Percentiles rank a stretch among this genome's conserved stretches.
These are phyloP conservation scores for Cydia amplana DNA, from an alignment of 1,140 invertebrate species.

Conservation along the genomic window DNA sequence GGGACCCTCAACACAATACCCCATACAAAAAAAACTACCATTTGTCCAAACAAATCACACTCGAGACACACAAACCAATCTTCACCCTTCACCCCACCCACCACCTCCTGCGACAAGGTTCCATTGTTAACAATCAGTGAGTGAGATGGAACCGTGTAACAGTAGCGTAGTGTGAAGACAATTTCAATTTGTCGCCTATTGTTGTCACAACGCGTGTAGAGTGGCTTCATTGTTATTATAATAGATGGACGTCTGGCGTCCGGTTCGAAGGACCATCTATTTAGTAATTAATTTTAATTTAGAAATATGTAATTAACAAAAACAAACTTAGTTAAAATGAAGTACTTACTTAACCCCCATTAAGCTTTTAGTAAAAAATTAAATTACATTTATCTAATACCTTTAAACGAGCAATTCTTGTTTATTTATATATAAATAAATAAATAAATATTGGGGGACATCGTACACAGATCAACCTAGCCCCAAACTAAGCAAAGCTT, in stretches of 20 bases:
- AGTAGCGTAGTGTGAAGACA: background rate
- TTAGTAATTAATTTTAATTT: background rate
- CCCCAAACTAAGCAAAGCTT: too few relatives aligned
- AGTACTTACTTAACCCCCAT: too few relatives aligned
- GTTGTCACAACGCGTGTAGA: background rate
- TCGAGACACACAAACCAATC: conserved; percentile 26
- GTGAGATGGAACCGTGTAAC: background rate
- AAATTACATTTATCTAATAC: too few relatives aligned
- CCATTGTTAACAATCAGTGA: background rate
- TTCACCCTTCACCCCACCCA: background rate
- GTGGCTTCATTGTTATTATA: conserved; percentile 25
- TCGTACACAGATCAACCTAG: too few relatives aligned
- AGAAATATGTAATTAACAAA: too few relatives aligned
- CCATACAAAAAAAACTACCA: conserved; percentile 23
- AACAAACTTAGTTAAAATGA: too few relatives aligned
- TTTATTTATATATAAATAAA: too few relatives aligned
- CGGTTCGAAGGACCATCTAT: conserved; percentile 6
- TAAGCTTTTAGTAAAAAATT: too few relatives aligned
- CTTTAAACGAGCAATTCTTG: too few relatives aligned
- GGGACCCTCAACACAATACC: background rate
- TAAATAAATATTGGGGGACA: too few relatives aligned
- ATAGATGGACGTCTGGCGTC: background rate
- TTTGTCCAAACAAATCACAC: conserved; percentile 29
- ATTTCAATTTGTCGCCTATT: conserved; percentile 19
- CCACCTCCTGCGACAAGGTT: background rate